Percentiles rank a stretch among this genome's conserved stretches.
Conservation (phyloP, 2,888 invertebrate genomes). For the Ischnus inquisitorius region DNA sequence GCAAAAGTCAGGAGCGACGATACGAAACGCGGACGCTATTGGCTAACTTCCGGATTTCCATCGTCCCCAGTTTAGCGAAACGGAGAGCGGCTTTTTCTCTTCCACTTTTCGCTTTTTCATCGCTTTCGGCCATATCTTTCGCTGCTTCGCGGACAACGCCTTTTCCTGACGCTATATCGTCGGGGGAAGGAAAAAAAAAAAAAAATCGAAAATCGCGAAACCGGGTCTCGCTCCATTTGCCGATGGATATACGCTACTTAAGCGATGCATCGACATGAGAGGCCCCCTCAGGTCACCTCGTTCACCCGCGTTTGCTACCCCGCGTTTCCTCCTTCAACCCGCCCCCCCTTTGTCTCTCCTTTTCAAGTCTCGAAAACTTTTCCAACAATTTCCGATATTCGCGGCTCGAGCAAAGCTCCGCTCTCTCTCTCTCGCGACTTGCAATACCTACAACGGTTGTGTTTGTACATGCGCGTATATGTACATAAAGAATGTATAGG, state of each 20-base stretch:
- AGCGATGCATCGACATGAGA: constrained; percentile 29
- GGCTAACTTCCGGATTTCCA: constrained; percentile 6
- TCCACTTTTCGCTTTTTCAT: constrained; percentile 16
- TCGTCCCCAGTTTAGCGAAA: constrained; percentile 4
- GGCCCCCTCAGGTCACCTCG: constrained; percentile 7
- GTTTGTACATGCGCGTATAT: background rate
- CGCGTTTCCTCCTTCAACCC: background rate
- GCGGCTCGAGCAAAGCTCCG: constrained; percentile 58
- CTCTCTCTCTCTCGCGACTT: constrained; percentile 39
- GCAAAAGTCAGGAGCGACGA: background rate
- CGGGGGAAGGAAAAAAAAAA: background rate
- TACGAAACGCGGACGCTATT: too few species aligned
- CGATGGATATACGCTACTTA: constrained; percentile 39
- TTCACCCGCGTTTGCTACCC: constrained; percentile 44
- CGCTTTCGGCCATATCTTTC: constrained; percentile 4
- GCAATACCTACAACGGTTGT: background rate
- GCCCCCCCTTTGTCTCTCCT: constrained; percentile 44
- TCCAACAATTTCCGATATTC: constrained; percentile 71
- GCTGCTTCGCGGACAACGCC: background rate
- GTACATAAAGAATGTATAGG: too few species aligned
- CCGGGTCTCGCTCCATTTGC: constrained; percentile 66
- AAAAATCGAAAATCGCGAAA: constrained; percentile 60
- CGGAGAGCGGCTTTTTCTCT: background rate
- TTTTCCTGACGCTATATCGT: background rate
- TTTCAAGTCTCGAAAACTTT: constrained; percentile 61